Percentiles rank a stretch among this genome's conserved stretches.
Evolutionary conservation across 2,113 vertebrate species (phyloP).

Genomic region (Hiodon alosoides): DNA sequence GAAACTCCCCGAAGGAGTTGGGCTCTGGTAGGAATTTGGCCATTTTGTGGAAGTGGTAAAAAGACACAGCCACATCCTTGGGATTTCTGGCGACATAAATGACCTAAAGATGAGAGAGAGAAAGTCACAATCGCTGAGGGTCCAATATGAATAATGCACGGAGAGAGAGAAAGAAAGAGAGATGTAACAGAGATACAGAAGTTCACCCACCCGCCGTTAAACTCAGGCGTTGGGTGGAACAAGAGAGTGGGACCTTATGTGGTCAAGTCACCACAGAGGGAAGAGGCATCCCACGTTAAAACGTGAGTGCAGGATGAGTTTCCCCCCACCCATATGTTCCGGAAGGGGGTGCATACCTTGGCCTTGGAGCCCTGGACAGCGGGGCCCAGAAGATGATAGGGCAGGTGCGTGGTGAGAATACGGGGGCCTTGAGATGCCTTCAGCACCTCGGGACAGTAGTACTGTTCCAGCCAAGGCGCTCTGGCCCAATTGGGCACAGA

Average conservation of each 20-base stretch:
- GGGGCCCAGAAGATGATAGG: slow-evolving; percentile 54
- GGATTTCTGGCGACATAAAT: slow-evolving; percentile 80
- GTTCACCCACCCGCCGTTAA: neutral
- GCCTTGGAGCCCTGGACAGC: slow-evolving; percentile 61
- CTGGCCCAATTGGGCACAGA: slow-evolving; percentile 74
- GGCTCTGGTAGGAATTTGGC: slow-evolving; percentile 72
- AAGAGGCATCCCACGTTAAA: neutral
- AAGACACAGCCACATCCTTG: slow-evolving; percentile 76
- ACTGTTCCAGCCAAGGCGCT: slow-evolving; percentile 78
- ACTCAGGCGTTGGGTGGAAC: no score
- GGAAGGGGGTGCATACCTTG: slow-evolving; percentile 53
- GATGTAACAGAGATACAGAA: neutral
- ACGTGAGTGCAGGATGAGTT: no score
- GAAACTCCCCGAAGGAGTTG: slow-evolving; percentile 63
- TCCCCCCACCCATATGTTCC: no score
- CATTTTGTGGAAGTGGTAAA: slow-evolving; percentile 74
- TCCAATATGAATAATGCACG: no score
- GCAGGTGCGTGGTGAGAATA: slow-evolving; percentile 75
- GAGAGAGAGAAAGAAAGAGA: neutral
- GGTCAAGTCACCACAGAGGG: neutral
- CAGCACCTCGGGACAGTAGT: slow-evolving; percentile 49
- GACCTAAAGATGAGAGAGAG: slow-evolving; percentile 51
- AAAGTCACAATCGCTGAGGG: no score
- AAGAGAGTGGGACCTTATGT: no score
- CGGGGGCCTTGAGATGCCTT: slow-evolving; percentile 39